Conservation (phyloP, 2,888 invertebrate genomes). For the Drosophila peninsularis region DNA sequence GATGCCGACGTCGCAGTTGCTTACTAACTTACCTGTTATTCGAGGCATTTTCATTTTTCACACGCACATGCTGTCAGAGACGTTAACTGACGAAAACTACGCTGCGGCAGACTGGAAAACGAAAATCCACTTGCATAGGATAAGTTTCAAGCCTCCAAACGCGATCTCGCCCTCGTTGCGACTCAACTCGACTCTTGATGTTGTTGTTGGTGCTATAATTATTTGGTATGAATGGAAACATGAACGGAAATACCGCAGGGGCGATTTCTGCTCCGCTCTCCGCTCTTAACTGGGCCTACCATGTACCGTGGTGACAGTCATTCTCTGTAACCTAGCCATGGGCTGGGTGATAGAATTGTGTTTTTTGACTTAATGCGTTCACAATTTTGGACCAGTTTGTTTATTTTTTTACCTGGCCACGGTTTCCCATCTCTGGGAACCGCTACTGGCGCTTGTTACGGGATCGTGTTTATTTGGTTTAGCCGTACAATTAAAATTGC, state of each 20-base stretch:
- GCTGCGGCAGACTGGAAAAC: conserved; percentile 59
- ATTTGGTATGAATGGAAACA: conserved; percentile 49
- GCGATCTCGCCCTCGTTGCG: conserved; percentile 34
- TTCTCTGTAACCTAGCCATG: conserved; percentile 8
- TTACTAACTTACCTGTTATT: conserved; percentile 78
- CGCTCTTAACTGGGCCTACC: conserved; percentile 50
- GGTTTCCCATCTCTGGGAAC: conserved; percentile 18
- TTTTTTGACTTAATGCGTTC: conserved; percentile 44
- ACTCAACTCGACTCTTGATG: conserved; percentile 6
- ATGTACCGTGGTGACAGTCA: conserved; percentile 3
- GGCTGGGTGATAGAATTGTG: conserved; percentile 37
- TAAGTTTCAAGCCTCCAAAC: conserved; percentile 50
- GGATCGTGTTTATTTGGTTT: conserved; percentile 61
- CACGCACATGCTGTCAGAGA: conserved; percentile 57
- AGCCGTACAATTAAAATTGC: conserved; percentile 63
- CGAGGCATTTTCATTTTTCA: conserved; percentile 70
- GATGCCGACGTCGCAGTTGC: conserved; percentile 32
- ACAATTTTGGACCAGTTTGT: conserved; percentile 9
- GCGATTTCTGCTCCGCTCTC: conserved; percentile 52
- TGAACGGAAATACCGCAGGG: conserved; percentile 75
- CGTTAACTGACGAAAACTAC: conserved; percentile 19
- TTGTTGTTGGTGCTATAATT: conserved; percentile 31
- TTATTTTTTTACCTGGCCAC: neutral
- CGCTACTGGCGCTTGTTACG: conserved; percentile 40
- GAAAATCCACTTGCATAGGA: conserved; percentile 69